These are phyloP conservation scores for Elgaria multicarinata DNA, from an alignment of 2,113 vertebrate species.

Conservation along the genomic window DNA sequence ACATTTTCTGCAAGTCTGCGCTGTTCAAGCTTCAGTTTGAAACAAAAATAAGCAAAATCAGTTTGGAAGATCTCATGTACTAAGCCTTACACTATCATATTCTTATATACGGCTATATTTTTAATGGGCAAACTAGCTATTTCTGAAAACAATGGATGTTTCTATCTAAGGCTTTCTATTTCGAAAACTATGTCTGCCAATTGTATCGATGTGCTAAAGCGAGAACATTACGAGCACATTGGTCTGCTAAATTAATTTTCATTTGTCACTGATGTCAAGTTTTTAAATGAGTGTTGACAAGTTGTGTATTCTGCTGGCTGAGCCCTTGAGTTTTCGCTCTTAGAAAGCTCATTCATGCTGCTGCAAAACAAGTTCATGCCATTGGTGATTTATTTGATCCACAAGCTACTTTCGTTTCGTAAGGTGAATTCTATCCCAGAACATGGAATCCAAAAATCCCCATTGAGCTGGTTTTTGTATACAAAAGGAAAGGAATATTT, in stretches of 20 bases:
- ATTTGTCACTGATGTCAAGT: conserved; percentile 56
- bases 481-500: conserved; percentile 59
- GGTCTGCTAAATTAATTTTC: conserved; percentile 66
- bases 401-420: conserved; percentile 54
- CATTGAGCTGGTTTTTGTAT: conserved; percentile 46
- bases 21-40: no score
- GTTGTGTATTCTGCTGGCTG: conserved; percentile 42
- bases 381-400: conserved; percentile 37
- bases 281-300: conserved; percentile 68
- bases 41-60: no score
- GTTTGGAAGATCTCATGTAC: no score
- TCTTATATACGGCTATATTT: no score
- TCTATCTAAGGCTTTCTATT: conserved; percentile 45
- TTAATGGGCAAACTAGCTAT: conserved; percentile 44
- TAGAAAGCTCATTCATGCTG: conserved; percentile 42
- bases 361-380: conserved; percentile 31
- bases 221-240: conserved; percentile 59
- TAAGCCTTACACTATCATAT: no score
- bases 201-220: conserved; percentile 60
- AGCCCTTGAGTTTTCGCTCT: conserved; percentile 30
- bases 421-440: conserved; percentile 36
- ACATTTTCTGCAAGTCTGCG: no score
- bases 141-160: conserved; percentile 47
- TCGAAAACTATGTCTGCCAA: conserved; percentile 58
- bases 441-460: conserved; percentile 48